Percentiles rank a stretch among this genome's conserved stretches.
Evolutionary conservation across 2,797 vertebrate species (phyloP).

Genomic region (Gymnodraco acuticeps): DNA sequence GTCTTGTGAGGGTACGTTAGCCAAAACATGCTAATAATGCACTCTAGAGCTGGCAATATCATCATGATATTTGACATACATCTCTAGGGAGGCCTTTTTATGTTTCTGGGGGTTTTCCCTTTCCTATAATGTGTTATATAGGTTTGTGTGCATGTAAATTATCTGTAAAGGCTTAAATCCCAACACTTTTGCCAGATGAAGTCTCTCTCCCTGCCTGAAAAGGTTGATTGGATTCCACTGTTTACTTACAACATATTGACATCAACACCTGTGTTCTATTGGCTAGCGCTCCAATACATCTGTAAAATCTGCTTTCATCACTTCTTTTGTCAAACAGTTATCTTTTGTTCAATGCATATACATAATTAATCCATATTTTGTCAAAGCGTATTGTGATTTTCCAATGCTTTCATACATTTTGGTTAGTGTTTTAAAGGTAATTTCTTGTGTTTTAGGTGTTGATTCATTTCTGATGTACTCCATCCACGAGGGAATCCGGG

Average conservation of each 20-base stretch:
- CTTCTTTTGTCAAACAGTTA: neutral
- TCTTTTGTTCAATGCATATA: neutral
- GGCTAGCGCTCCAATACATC: too few species aligned
- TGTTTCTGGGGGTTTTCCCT: too few species aligned
- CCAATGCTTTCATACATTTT: neutral
- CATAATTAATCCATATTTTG: neutral
- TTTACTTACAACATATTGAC: too few species aligned
- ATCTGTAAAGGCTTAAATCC: too few species aligned
- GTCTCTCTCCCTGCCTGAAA: too few species aligned
- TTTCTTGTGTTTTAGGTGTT: slow-evolving; percentile 84
- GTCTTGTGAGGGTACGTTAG: slow-evolving; percentile 91
- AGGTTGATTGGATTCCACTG: too few species aligned
- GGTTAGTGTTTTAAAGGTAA: neutral
- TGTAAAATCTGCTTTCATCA: neutral
- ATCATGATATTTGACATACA: neutral
- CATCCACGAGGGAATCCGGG: slow-evolving; percentile 95
- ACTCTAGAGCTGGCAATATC: neutral
- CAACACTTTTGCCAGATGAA: too few species aligned
- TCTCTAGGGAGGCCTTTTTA: neutral
- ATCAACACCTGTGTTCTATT: too few species aligned
- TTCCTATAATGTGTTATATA: too few species aligned
- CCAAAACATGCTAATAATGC: neutral
- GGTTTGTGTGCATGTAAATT: too few species aligned
- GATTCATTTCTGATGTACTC: slow-evolving; percentile 99
- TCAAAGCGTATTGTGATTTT: neutral